Base-by-base conservation (phyloP, 2,888 invertebrate species). In the Allophyes oxyacanthae region DNA sequence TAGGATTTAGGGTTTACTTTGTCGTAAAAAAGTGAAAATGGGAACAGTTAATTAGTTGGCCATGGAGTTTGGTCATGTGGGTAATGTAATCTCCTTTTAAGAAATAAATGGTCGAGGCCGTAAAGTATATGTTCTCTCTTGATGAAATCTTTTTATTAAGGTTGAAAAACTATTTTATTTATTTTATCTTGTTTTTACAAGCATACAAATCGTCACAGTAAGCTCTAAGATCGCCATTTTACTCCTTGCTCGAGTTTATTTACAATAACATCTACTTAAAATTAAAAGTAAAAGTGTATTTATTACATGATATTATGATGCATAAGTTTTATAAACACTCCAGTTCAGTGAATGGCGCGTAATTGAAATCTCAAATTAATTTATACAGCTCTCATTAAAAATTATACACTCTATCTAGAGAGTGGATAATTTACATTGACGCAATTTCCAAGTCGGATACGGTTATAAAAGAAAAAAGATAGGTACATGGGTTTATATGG, bases 351-450 rank as follows among this genome's bases (percentile, higher is more conserved):
- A 11, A 28, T 14, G 40, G 25, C 52, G 52, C 37, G 11, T 59
- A 67, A 67, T 59, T 51, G 50, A 51, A 57, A 55, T 51, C 45
- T 36, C 41, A 59, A 59, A 49, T 59, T 38, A 61, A 58, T 61
- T 54, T 46, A 34, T 64, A 37, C 15, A 40, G 10, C 37, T 7
- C 38, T 55, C 41, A 64, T 69, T 50, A 57, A 50, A 58, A 54
- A 64, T 70, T 70, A 55, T 59, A 64, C 65, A 51, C 37, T 36
- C 33, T 6, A 11, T 51, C 34, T 2, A n/a, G 32, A 50, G 41
- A 46, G 25, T 62, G 20, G 25, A 36, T 34, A 54, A 62, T 63
- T 68, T 28, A 37, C 41, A 45, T 62, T 37, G 14, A 46, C 6
- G 55, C 41, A 50, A 62, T 62, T 50, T 50, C 11, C 48, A 49